Conservation (phyloP, 1,140 invertebrate species). For the Euwallacea similis region DNA sequence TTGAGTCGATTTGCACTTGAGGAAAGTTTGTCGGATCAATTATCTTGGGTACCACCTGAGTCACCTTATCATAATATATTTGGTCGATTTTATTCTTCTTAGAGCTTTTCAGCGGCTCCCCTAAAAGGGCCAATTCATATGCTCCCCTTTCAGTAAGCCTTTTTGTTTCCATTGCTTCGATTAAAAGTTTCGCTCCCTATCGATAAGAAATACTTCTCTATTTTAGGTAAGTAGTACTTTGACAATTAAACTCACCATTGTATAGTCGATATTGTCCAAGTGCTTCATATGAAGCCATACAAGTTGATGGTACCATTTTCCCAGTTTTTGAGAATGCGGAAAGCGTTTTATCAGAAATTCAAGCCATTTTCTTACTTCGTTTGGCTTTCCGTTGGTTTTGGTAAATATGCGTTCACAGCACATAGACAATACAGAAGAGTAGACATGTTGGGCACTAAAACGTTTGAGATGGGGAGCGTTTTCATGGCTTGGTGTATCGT, state of each 20-base stretch:
- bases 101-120: conserved; percentile 18
- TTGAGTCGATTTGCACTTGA: conserved; percentile 8
- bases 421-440: conserved; percentile 19
- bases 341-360: conserved; percentile 36
- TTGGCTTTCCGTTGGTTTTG: conserved; percentile 21
- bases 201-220: neutral
- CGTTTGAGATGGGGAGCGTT: conserved; percentile 33
- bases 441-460: conserved; percentile 37
- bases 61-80: conserved; percentile 3
- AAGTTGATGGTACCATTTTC: conserved; percentile 13
- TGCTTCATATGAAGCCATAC: conserved; percentile 22
- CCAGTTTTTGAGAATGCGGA: conserved; percentile 14
- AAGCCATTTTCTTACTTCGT: conserved; percentile 38
- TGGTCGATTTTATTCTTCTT: conserved; percentile 23
- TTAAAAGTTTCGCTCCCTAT: conserved; percentile 31
- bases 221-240: conserved; percentile 10
- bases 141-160: conserved; percentile 25
- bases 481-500: conserved; percentile 8
- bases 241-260: conserved; percentile 23
- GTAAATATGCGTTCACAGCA: conserved; percentile 19
- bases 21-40: conserved; percentile 5
- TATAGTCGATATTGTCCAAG: conserved; percentile 21
- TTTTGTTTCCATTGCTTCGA: conserved; percentile 32
- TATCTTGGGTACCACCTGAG: neutral
- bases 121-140: conserved; percentile 31